These are phyloP conservation scores for Acholoe squamosa DNA, from an alignment of 2,888 invertebrate genomes.

Conservation along the genomic window DNA sequence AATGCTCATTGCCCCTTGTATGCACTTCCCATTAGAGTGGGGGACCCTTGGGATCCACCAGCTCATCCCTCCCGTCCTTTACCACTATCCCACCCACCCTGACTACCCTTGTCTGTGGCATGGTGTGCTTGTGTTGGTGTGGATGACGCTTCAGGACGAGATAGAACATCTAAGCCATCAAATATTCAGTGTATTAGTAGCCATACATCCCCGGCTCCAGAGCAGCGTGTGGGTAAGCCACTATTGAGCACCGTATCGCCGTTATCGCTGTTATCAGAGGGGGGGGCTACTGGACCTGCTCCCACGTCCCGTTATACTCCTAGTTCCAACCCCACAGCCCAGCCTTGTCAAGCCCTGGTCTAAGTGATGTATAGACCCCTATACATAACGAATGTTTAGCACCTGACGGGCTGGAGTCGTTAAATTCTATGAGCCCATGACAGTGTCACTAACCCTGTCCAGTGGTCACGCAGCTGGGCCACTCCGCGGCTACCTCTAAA, in stretches of 20 bases:
- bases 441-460: background rate
- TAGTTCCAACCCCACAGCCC: background rate
- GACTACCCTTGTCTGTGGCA: background rate
- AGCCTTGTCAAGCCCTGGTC: background rate
- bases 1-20: background rate
- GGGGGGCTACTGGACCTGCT: background rate
- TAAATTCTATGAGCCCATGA: background rate
- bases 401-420: conserved; percentile 1
- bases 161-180: conserved; percentile 10
- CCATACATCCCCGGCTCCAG: background rate
- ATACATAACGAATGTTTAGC: conserved; percentile 30
- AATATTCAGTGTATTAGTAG: conserved; percentile 26
- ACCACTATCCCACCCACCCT: background rate
- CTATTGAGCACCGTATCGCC: background rate
- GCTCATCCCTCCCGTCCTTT: background rate
- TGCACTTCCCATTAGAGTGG: background rate
- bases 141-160: background rate
- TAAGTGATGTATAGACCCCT: conserved; percentile 8
- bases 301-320: background rate
- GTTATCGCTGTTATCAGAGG: conserved; percentile 21
- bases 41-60: background rate
- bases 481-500: background rate
- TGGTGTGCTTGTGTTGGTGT: background rate
- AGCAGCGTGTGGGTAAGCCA: background rate
- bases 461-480: background rate